A percentile compares a stretch with the other conserved stretches of the same genome.
phyloP scores from a whole-genome alignment of 2,113 vertebrate genomes.

The Oryctolagus cuniculus region DNA sequence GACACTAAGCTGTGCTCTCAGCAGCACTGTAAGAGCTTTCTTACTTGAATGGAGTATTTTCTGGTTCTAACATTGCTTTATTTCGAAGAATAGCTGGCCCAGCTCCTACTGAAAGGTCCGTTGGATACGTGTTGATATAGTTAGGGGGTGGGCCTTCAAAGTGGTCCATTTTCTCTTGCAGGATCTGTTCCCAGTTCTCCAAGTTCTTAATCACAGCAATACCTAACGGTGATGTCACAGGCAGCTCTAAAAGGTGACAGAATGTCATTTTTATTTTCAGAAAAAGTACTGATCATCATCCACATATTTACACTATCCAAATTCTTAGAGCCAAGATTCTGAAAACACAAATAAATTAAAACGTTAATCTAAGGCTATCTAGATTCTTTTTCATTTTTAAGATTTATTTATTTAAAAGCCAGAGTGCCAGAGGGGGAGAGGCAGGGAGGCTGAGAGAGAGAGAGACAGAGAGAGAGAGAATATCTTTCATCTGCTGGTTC shows the following conservation, averaged over 20 bases:
- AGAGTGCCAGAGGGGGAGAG: too few relatives aligned
- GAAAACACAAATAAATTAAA: slow-evolving; percentile 64
- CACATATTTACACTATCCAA: slow-evolving; percentile 40
- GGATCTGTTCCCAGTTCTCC: slow-evolving; percentile 97
- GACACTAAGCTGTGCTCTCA: background rate
- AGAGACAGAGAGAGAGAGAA: too few relatives aligned
- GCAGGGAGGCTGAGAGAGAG: too few relatives aligned
- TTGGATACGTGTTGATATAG: slow-evolving; percentile 96
- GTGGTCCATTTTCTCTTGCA: slow-evolving; percentile 95
- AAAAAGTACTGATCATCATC: slow-evolving; percentile 25
- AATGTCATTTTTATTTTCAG: slow-evolving; percentile 60
- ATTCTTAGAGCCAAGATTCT: background rate
- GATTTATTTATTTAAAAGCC: too few relatives aligned
- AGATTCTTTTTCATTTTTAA: background rate
- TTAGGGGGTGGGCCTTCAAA: slow-evolving; percentile 97
- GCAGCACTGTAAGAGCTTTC: slow-evolving; percentile 53
- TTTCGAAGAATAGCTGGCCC: slow-evolving; percentile 95
- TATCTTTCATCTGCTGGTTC: too few relatives aligned
- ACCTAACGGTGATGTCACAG: slow-evolving; percentile 95
- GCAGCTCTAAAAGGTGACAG: slow-evolving; percentile 91
- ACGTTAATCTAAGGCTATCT: background rate
- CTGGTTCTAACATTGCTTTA: slow-evolving; percentile 98
- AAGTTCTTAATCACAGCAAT: slow-evolving; percentile 96
- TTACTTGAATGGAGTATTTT: slow-evolving; percentile 99
- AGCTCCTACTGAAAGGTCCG: slow-evolving; percentile 91